These are phyloP conservation scores for Gallinago nigripennis DNA, from an alignment of 2,797 vertebrate genomes.

Conservation along the genomic window DNA sequence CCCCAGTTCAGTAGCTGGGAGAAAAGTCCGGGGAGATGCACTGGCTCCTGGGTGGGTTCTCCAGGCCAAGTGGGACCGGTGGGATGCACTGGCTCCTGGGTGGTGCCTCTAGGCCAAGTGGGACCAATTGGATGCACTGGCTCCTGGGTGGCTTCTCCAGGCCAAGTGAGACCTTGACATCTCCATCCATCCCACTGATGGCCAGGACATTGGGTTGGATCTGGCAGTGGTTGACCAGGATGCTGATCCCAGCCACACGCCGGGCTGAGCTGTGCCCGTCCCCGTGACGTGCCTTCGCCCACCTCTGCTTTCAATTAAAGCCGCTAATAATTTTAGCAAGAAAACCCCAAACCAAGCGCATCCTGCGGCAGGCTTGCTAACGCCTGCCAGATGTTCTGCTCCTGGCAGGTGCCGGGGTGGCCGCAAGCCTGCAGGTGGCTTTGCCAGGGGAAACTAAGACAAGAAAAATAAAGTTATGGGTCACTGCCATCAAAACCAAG, in stretches of 20 bases:
- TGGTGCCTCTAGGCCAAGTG: too few species aligned
- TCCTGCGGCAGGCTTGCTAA: fast-evolving
- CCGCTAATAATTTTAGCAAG: background rate
- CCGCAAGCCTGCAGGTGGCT: background rate
- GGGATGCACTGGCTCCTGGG: too few species aligned
- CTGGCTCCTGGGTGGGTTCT: background rate
- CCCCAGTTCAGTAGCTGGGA: background rate
- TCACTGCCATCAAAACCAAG: background rate
- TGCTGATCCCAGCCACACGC: fast-evolving
- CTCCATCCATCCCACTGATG: background rate
- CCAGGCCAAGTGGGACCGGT: too few species aligned
- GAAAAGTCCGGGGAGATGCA: background rate
- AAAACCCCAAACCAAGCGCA: background rate
- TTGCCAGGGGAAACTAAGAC: background rate
- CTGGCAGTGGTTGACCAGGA: background rate
- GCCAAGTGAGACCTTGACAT: background rate
- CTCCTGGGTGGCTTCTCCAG: too few species aligned
- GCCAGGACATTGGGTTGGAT: background rate
- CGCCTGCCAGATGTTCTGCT: background rate
- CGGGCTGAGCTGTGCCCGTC: fast-evolving
- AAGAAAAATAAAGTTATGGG: background rate
- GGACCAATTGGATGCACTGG: too few species aligned
- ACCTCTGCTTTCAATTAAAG: constrained; percentile 17
- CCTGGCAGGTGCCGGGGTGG: background rate
- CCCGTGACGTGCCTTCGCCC: background rate